Conservation (phyloP, 2,113 vertebrate genomes). For the Rhynchopsitta pachyrhyncha region DNA sequence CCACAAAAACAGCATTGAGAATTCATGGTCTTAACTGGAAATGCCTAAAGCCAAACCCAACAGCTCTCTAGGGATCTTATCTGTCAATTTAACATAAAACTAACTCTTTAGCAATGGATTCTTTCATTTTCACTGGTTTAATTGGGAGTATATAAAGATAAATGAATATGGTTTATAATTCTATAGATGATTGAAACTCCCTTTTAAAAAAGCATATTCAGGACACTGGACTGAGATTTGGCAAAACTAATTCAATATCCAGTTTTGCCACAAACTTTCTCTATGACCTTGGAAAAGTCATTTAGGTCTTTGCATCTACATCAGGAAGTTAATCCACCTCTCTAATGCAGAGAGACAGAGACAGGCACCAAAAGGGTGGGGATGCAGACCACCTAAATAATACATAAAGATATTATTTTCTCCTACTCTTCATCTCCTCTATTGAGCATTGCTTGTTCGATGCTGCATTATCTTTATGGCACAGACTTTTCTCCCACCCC, state of each 20-base stretch:
- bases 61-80: neutral
- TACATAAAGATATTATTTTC: constrained; percentile 44
- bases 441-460: constrained; percentile 22
- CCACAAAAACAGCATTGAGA: neutral
- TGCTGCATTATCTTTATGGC: constrained; percentile 47
- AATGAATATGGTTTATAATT: neutral
- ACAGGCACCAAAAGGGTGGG: constrained; percentile 36
- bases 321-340: constrained; percentile 39
- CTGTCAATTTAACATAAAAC: neutral
- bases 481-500: neutral
- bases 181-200: neutral
- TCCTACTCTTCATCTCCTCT: constrained; percentile 16
- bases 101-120: neutral
- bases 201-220: neutral
- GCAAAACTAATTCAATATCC: neutral
- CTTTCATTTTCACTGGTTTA: neutral
- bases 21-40: neutral
- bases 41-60: neutral
- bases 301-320: neutral
- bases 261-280: neutral
- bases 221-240: neutral
- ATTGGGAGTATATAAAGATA: neutral
- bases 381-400: constrained; percentile 62
- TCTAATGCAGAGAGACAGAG: constrained; percentile 39
- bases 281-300: constrained; percentile 16